A percentile compares a stretch with the other conserved stretches of the same genome.
Evolutionary conservation across 2,113 vertebrate species (phyloP).

Genomic region (Procapra przewalskii): DNA sequence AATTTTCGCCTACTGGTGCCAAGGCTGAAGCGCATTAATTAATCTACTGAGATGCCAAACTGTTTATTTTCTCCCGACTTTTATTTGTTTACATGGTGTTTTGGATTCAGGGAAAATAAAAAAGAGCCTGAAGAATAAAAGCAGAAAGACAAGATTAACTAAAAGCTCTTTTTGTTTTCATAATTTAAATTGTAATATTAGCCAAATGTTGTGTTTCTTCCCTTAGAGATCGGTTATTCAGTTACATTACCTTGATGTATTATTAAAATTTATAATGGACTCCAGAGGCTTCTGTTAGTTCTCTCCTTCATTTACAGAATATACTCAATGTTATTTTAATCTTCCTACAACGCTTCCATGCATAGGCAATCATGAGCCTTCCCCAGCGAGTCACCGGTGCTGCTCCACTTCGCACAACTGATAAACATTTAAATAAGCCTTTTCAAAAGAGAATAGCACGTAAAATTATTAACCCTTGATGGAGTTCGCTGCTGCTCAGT

Average conservation of each 20-base stretch:
- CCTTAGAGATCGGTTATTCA: slow-evolving; percentile 99
- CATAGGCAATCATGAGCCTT: slow-evolving; percentile 95
- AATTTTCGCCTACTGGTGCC: slow-evolving; percentile 98
- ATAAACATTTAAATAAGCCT: slow-evolving; percentile 93
- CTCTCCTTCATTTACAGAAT: slow-evolving; percentile 99
- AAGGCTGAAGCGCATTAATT: slow-evolving; percentile 99
- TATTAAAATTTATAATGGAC: slow-evolving; percentile 99
- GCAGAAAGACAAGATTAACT: slow-evolving; percentile 96
- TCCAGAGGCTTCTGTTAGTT: slow-evolving; percentile 96
- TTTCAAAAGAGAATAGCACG: slow-evolving; percentile 82
- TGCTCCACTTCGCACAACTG: slow-evolving; percentile 89
- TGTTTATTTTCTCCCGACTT: slow-evolving; percentile 96
- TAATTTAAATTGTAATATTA: slow-evolving; percentile 99
- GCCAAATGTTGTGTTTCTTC: slow-evolving; percentile 96
- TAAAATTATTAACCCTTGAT: slow-evolving; percentile 86
- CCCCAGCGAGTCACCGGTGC: slow-evolving; percentile 84
- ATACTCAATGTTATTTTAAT: slow-evolving; percentile 99
- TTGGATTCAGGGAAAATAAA: slow-evolving; percentile 92
- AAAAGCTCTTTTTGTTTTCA: slow-evolving; percentile 99
- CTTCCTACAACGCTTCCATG: slow-evolving; percentile 95
- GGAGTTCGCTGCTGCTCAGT: slow-evolving; percentile 62
- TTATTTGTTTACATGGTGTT: slow-evolving; percentile 99
- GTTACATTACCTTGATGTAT: slow-evolving; percentile 99
- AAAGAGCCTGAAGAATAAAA: slow-evolving; percentile 95
- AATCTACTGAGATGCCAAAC: slow-evolving; percentile 99